These are phyloP conservation scores for Corvus moneduloides DNA, from an alignment of 2,113 vertebrate species.

Conservation along the genomic window DNA sequence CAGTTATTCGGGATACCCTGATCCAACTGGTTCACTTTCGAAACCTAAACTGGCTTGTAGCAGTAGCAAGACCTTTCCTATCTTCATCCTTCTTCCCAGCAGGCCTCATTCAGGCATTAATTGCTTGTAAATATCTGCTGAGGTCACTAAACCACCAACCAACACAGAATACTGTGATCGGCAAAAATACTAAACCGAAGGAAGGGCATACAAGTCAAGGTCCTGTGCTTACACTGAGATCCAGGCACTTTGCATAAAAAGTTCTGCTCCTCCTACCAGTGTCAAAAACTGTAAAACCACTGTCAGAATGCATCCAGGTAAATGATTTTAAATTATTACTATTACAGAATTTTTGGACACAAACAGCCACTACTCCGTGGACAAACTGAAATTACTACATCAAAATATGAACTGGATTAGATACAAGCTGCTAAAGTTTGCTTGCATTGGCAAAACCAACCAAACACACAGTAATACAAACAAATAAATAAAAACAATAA, in stretches of 20 bases:
- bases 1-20: not conserved
- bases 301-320: not conserved
- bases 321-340: not conserved
- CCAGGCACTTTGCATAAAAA: not conserved
- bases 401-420: not conserved
- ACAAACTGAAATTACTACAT: not conserved
- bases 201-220: not conserved
- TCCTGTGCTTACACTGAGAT: not conserved
- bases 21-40: not conserved
- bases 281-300: not conserved
- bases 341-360: not conserved
- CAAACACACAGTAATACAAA: not conserved
- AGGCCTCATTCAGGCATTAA: not conserved
- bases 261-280: not conserved
- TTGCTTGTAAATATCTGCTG: not conserved
- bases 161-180: not conserved
- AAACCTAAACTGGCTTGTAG: not conserved
- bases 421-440: not conserved
- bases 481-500: not conserved
- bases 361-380: not conserved
- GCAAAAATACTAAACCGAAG: not conserved
- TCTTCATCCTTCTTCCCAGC: not conserved
- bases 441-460: not conserved
- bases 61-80: not conserved
- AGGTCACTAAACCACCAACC: not conserved